phyloP scores from a whole-genome alignment of 2,888 invertebrate species.

The Tinea trinotella region DNA sequence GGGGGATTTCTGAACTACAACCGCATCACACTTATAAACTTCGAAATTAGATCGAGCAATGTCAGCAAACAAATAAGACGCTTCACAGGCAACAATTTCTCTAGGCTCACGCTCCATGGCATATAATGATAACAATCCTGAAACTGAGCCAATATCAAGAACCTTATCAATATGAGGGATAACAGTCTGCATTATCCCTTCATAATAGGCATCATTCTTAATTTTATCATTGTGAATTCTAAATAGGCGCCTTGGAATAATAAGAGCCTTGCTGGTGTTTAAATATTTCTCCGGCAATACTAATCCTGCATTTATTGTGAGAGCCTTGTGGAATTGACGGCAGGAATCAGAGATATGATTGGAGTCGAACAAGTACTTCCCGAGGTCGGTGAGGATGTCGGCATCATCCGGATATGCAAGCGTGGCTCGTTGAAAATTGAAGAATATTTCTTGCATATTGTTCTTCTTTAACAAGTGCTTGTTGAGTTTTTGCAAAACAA shows the following conservation, averaged over 20 bases:
- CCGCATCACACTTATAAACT: conserved; percentile 66
- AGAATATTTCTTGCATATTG: conserved; percentile 43
- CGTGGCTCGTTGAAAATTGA: conserved; percentile 40
- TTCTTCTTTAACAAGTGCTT: conserved; percentile 31
- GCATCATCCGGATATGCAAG: conserved; percentile 39
- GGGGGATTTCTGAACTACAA: conserved; percentile 74
- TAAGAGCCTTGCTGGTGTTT: conserved; percentile 76
- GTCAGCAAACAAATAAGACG: conserved; percentile 74
- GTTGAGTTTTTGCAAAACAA: conserved; percentile 34
- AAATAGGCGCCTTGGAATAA: conserved; percentile 86
- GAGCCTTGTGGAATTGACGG: conserved; percentile 68
- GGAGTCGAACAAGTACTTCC: conserved; percentile 60
- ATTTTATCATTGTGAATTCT: conserved; percentile 83
- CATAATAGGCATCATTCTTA: conserved; percentile 77
- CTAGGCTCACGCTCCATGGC: conserved; percentile 69
- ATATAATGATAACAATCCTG: conserved; percentile 81
- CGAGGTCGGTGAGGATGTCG: conserved; percentile 47
- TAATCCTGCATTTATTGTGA: conserved; percentile 58
- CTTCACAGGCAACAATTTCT: conserved; percentile 78
- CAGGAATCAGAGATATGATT: conserved; percentile 71
- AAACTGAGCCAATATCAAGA: conserved; percentile 84
- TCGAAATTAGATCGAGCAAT: conserved; percentile 63
- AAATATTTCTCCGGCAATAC: conserved; percentile 76
- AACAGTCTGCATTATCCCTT: conserved; percentile 74
- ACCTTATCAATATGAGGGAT: conserved; percentile 64